Evolutionary conservation across 2,888 invertebrate species (phyloP).

Genomic region (Galerucella nymphaeae): DNA sequence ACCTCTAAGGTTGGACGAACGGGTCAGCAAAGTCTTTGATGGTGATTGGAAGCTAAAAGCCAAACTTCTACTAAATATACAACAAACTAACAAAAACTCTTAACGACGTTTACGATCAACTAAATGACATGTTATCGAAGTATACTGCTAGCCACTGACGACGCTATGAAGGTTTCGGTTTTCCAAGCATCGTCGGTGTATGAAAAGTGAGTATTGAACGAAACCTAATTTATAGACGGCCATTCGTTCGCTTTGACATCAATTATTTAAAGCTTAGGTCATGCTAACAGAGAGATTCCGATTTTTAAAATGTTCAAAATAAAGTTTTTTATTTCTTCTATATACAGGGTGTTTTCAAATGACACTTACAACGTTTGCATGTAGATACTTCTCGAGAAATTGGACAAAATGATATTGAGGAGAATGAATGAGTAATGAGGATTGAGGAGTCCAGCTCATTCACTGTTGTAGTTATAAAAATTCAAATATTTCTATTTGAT

Average conservation of each 20-base stretch:
- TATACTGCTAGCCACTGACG: slow-evolving; percentile 38
- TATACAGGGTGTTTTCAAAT: no score
- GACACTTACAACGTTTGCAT: no score
- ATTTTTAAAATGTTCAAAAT: no score
- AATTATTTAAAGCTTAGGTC: background rate
- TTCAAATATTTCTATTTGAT: no score
- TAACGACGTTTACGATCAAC: slow-evolving; percentile 54
- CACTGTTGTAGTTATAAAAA: no score
- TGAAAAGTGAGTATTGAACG: slow-evolving; percentile 25
- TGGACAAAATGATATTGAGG: no score
- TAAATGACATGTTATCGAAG: slow-evolving; percentile 58
- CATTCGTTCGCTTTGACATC: background rate
- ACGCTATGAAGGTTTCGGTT: slow-evolving; percentile 17
- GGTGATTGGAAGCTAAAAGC: slow-evolving; percentile 57
- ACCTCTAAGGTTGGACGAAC: slow-evolving; percentile 16
- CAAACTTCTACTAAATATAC: slow-evolving; percentile 45
- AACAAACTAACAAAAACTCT: slow-evolving; percentile 54
- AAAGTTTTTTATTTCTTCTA: no score
- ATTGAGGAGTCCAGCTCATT: no score
- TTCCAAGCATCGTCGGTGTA: background rate
- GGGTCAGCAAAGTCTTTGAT: slow-evolving; percentile 36
- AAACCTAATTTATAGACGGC: slow-evolving; percentile 18
- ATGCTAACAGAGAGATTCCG: no score
- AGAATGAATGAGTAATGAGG: no score
- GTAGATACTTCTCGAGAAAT: no score